These are phyloP conservation scores for Trichopria drosophilae DNA, from an alignment of 2,888 invertebrate species.

Conservation along the genomic window DNA sequence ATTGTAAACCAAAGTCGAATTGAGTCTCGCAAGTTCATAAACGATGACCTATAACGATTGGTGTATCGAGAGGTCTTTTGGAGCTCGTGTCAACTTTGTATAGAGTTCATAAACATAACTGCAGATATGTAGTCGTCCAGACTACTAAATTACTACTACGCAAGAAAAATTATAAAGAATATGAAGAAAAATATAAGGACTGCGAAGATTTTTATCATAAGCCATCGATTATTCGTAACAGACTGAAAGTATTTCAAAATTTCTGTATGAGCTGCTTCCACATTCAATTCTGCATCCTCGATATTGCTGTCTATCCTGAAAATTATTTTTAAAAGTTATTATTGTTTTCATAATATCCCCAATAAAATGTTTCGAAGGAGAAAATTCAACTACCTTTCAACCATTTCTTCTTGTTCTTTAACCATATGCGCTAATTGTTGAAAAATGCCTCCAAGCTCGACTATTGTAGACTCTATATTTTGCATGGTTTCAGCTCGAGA, in stretches of 20 bases:
- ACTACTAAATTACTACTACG: slow-evolving; percentile 65
- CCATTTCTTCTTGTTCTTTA: slow-evolving; percentile 97
- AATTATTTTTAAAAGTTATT: slow-evolving; percentile 31
- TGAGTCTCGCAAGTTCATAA: no score
- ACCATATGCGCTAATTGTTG: slow-evolving; percentile 96
- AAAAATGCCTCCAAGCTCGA: slow-evolving; percentile 98
- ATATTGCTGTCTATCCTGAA: slow-evolving; percentile 93
- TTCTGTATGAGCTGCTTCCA: slow-evolving; percentile 96
- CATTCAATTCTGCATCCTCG: slow-evolving; percentile 92
- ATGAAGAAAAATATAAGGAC: slow-evolving; percentile 98
- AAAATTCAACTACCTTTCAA: slow-evolving; percentile 67
- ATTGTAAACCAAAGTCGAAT: no score
- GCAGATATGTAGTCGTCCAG: no score
- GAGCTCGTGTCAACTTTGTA: no score
- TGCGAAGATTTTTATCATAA: slow-evolving; percentile 99
- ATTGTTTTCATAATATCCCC: slow-evolving; percentile 8
- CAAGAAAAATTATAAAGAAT: slow-evolving; percentile 96
- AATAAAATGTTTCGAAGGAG: slow-evolving; percentile 4
- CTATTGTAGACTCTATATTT: slow-evolving; percentile 97
- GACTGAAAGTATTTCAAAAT: slow-evolving; percentile 97
- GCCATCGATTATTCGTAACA: slow-evolving; percentile 95
- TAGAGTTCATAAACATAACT: no score
- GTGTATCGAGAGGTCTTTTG: no score
- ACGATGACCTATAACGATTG: no score
- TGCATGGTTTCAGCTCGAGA: slow-evolving; percentile 98